A percentile compares a stretch with the other conserved stretches of the same genome.
phyloP scores from a whole-genome alignment of 2,797 vertebrate genomes.

The Oryzias dopingdopingensis region DNA sequence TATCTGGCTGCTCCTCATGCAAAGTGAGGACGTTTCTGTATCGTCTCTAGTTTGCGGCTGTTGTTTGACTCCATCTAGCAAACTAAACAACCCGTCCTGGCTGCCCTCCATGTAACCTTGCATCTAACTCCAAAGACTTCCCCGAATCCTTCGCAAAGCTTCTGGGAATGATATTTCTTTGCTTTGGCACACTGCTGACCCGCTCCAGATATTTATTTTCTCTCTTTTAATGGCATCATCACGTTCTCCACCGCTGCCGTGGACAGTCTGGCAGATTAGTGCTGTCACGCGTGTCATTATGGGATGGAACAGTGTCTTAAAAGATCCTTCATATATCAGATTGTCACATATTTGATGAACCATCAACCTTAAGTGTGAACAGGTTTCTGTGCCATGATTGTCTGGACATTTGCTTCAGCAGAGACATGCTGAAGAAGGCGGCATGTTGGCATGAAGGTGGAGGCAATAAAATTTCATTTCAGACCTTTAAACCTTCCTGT shows the following conservation, averaged over 20 bases:
- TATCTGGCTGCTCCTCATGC: conserved; percentile 26
- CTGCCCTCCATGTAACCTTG: conserved; percentile 74
- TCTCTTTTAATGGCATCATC: conserved; percentile 42
- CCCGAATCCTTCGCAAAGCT: conserved; percentile 65
- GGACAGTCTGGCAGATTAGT: conserved; percentile 35
- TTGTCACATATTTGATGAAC: not conserved
- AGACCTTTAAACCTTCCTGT: conserved; percentile 26
- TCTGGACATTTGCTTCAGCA: conserved; percentile 21
- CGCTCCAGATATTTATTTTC: conserved; percentile 60
- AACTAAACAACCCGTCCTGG: conserved; percentile 68
- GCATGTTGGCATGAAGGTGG: not conserved
- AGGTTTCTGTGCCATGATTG: not conserved
- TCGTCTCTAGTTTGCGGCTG: conserved; percentile 51
- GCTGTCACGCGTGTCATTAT: conserved; percentile 12
- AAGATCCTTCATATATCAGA: not conserved
- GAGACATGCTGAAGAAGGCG: not conserved
- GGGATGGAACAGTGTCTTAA: conserved; percentile 11
- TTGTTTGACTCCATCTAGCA: conserved; percentile 59
- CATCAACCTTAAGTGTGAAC: not conserved
- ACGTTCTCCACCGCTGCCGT: conserved; percentile 30
- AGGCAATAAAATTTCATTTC: conserved; percentile 18
- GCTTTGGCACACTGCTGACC: conserved; percentile 61
- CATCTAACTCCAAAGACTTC: conserved; percentile 73
- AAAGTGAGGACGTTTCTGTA: conserved; percentile 50
- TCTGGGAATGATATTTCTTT: conserved; percentile 72